Conservation (phyloP, 2,797 vertebrate species). For the Hephaestus fuliginosus region DNA sequence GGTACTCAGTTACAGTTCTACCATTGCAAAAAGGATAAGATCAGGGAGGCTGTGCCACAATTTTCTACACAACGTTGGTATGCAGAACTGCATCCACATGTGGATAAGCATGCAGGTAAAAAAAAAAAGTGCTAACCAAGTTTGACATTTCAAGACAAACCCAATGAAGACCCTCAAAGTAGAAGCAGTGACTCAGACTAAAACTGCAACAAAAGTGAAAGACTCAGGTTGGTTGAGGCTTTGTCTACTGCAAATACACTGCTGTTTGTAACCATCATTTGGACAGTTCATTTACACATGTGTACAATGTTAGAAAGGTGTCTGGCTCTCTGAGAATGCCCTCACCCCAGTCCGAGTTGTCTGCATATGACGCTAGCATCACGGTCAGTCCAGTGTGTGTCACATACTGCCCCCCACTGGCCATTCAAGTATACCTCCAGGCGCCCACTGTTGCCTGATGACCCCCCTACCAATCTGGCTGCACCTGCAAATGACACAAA, state of each 20-base stretch:
- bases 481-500: conserved; percentile 79
- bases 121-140: no score
- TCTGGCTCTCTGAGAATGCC: background rate
- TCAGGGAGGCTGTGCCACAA: no score
- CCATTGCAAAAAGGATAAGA: no score
- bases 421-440: conserved; percentile 88
- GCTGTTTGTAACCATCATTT: background rate
- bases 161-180: no score
- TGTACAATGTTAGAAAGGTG: background rate
- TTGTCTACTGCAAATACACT: background rate
- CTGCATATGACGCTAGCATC: conserved; percentile 91
- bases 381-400: conserved; percentile 88
- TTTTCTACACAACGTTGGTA: no score
- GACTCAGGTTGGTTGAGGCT: background rate
- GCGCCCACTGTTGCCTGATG: conserved; percentile 70
- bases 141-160: no score
- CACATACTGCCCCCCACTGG: conserved; percentile 90
- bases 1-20: no score
- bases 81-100: no score
- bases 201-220: background rate
- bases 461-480: conserved; percentile 83
- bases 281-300: no score
- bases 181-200: no score
- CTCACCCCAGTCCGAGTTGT: conserved; percentile 89
- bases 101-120: no score